Conservation (phyloP, 2,113 vertebrate genomes). For the Passer domesticus region DNA sequence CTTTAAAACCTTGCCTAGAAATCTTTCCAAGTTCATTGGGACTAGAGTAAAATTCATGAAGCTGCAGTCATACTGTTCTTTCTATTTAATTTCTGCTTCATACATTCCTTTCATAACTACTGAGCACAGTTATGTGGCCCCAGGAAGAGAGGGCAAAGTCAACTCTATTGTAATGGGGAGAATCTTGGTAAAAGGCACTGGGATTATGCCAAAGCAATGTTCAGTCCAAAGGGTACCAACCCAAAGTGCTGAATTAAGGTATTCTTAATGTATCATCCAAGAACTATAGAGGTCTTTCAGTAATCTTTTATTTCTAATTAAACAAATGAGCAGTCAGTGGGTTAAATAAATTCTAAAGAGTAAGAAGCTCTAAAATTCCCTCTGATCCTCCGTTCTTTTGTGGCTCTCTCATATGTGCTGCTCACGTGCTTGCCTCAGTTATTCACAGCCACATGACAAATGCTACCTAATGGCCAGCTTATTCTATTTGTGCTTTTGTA, state of each 20-base stretch:
- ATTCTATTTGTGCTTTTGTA: constrained; percentile 37
- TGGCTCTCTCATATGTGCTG: neutral
- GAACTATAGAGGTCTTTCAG: neutral
- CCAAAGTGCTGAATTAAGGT: neutral
- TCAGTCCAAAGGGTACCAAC: neutral
- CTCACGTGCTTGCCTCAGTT: neutral
- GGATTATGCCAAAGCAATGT: neutral
- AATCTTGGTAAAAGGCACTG: neutral
- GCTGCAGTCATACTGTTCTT: neutral
- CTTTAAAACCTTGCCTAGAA: neutral
- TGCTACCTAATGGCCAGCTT: neutral
- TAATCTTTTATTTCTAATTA: neutral
- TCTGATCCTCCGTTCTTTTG: constrained; percentile 28
- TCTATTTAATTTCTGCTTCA: neutral
- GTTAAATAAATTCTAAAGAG: constrained; percentile 8
- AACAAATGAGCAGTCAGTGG: neutral
- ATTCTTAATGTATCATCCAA: neutral
- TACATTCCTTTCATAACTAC: neutral
- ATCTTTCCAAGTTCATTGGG: neutral
- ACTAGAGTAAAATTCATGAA: neutral
- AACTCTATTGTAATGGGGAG: neutral
- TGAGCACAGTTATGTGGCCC: fast-evolving
- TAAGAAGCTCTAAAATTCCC: neutral
- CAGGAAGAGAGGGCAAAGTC: neutral
- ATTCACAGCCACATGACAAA: neutral